phyloP scores from a whole-genome alignment of 2,888 invertebrate species.

The Graphium colonna region DNA sequence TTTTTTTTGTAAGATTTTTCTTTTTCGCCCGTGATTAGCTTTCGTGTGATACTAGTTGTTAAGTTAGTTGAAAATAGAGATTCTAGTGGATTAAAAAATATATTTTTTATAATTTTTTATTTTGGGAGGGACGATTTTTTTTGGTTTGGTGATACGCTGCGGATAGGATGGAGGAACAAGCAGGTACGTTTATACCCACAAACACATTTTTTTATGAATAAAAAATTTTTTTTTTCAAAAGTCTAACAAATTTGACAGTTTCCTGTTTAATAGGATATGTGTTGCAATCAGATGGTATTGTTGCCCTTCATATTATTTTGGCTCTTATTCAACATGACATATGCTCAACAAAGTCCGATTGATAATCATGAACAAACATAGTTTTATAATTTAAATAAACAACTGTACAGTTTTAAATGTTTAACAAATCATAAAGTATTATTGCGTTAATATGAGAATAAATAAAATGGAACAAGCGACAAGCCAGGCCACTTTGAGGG shows the following conservation, averaged over 20 bases:
- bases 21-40: constrained; percentile 32
- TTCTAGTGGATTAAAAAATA: constrained; percentile 28
- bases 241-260: no score
- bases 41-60: constrained; percentile 70
- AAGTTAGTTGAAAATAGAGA: constrained; percentile 45
- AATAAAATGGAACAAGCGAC: background rate
- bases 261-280: background rate
- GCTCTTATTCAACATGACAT: no score
- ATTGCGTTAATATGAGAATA: background rate
- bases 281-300: background rate
- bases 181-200: constrained; percentile 45
- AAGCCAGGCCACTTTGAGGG: constrained; percentile 5
- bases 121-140: constrained; percentile 34
- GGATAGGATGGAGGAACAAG: constrained; percentile 62
- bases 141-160: constrained; percentile 38
- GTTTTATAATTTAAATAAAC: background rate
- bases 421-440: background rate
- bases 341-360: no score
- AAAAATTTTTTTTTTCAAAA: background rate
- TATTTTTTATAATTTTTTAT: background rate
- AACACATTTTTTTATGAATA: background rate
- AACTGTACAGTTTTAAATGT: background rate
- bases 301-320: no score
- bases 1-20: no score
- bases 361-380: no score